Base-by-base conservation (phyloP, 2,113 vertebrate species). In the Oryzias woworae region DNA sequence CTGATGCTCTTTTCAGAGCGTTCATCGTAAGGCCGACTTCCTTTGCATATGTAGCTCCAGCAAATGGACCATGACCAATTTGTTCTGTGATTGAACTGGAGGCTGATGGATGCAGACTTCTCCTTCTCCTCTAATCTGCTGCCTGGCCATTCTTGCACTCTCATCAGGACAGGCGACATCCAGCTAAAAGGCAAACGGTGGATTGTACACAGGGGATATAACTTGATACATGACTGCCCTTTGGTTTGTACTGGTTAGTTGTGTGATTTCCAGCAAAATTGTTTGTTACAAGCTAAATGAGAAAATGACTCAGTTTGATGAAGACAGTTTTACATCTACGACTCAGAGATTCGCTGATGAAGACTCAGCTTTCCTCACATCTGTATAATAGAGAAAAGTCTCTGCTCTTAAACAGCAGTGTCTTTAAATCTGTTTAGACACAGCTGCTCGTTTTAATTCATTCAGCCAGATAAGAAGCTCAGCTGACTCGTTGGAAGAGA, bases 41-140 rank as follows among this genome's bases (percentile, higher is more conserved):
- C 52, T 36, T 23, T 52, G 43, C 50, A 3, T 46, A n/a, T n/a
- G 53, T 59, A 36, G 45, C 24, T 23, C 36, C 69, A 0, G 2
- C n/a, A 62, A 70, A 70, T 71, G 44, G 31, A 53, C 51, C 55
- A 17, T 71, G 71, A 58, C 63, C 26, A 74, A 74, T 71, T n/a
- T 57, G 66, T 41, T 69, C 42, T 58, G 69, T 41, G 71, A 73
- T 51, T 18, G 18, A 73, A 50, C 50, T 24, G 12, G 62, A 49
- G 55, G 66, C 50, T 62, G 74, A 74, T 57, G 57, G 74, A 71
- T 45, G 51, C 20, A 3, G 65, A 70, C 55, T 48, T 47, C 51
- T 47, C 31, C n/a, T 61, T 45, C 50, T 53, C 8, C 13, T 20
- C 47, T 59, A 46, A 68, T 68, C 62, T 50, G 56, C 58, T 58